phyloP scores from a whole-genome alignment of 2,113 vertebrate species.

The Azemiops feae region DNA sequence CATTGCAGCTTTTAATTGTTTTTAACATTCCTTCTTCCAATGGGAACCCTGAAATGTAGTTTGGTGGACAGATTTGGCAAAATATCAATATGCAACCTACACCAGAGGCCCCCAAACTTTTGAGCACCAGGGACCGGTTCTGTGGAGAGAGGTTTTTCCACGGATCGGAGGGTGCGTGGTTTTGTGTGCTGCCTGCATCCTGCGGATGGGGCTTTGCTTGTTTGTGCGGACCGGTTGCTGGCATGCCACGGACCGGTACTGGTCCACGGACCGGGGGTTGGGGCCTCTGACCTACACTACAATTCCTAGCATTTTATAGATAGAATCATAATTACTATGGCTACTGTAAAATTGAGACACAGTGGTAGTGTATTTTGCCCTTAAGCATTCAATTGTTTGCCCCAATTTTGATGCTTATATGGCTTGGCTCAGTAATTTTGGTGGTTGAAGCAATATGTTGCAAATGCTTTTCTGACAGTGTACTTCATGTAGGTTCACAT shows the following conservation, averaged over 20 bases:
- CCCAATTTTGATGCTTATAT: neutral
- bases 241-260: too few species aligned
- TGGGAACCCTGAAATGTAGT: neutral
- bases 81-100: neutral
- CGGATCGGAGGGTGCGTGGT: too few species aligned
- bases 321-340: neutral
- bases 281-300: neutral
- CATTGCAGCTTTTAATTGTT: neutral
- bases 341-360: neutral
- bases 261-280: too few species aligned
- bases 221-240: too few species aligned
- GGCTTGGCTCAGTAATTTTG: neutral
- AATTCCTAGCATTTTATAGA: neutral
- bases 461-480: neutral
- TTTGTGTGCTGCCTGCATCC: too few species aligned
- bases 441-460: neutral
- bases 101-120: too few species aligned
- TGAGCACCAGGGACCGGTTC: too few species aligned
- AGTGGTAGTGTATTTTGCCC: neutral
- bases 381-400: neutral
- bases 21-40: neutral
- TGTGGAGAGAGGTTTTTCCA: too few species aligned
- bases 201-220: too few species aligned
- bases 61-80: too few species aligned
- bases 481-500: too few species aligned